phyloP scores from a whole-genome alignment of 2,113 vertebrate genomes.

The Speoplatyrhinus poulsoni region DNA sequence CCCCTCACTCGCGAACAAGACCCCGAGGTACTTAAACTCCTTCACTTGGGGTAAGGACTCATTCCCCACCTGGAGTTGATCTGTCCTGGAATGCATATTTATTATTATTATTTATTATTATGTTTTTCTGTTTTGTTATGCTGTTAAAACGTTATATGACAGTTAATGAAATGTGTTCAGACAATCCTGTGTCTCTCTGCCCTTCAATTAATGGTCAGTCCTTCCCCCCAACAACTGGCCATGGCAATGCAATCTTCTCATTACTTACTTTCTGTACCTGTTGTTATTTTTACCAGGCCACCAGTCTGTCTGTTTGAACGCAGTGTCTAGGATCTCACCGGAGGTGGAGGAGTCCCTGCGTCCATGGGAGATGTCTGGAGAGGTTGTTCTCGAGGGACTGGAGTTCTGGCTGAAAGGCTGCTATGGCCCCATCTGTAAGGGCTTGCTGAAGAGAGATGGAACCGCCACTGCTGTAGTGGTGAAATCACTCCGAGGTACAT shows the following conservation, averaged over 20 bases:
- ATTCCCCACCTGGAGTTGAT: too few species aligned
- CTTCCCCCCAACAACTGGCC: not conserved
- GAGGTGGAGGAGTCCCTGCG: constrained; percentile 31
- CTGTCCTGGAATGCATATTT: too few species aligned
- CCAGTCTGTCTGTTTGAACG: constrained; percentile 5
- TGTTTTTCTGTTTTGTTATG: too few species aligned
- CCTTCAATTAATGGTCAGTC: too few species aligned
- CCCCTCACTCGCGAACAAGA: too few species aligned
- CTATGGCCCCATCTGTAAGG: constrained; percentile 65
- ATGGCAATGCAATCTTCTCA: not conserved
- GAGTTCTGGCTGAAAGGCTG: constrained; percentile 61
- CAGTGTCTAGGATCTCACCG: not conserved
- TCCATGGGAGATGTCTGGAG: constrained; percentile 62
- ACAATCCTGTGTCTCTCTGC: too few species aligned
- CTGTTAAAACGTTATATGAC: too few species aligned
- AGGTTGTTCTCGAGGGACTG: constrained; percentile 54
- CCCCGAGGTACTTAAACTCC: too few species aligned
- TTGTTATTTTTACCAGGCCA: constrained; percentile 25
- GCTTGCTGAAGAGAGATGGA: constrained; percentile 46
- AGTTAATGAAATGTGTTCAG: too few species aligned
- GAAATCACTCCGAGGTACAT: constrained; percentile 61
- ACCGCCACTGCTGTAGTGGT: constrained; percentile 54
- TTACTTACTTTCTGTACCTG: not conserved
- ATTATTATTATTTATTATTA: too few species aligned
- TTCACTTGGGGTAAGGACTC: too few species aligned